Evolutionary conservation across 2,113 vertebrate species (phyloP), one percentile per base, ranked within the genome.

Genomic region (Scytalopus superciliaris): DNA sequence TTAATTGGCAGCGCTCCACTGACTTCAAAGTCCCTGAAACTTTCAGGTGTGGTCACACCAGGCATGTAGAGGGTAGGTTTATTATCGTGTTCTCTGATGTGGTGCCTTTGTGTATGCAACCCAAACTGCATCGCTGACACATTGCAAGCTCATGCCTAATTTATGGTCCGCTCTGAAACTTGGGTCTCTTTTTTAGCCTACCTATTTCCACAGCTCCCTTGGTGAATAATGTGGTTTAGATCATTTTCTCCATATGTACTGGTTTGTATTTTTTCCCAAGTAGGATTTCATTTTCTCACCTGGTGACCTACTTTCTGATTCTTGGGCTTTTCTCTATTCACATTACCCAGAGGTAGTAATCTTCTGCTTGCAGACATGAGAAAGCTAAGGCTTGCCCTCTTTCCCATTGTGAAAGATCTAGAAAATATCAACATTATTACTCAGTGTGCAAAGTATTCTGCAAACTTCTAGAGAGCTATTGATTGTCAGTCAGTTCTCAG

Each of bases 41-140:
- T 73, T 91, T 85, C 94, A 96, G 94, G 96, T 94, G 84, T 83
- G 81, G 89, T 68, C 75, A 17, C 74, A 80, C 7, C 42, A 94
- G 59, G 39, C n/a, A 7, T 19, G 27, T 37, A 62, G 37, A 67
- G 35, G 64, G 21, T 30, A 30, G 7, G 24, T 83, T 96, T 95
- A 69, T 74, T 83, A 28, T 55, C 63, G 12, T 66, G 42, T 80
- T 90, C 67, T 94, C 94, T 93, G 87, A 95, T 74, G 87, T 94
- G 82, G 67, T 94, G 78, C 39, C 70, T 93, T 91, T 93, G 70
- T 59, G 30, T 14, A 7, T 7, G 82, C 72, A 83, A 15, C 70
- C 50, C 82, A 74, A 85, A 80, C 45, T 50, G 55, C 33, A 28
- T 27, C 8, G 3, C 78, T 90, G 84, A 74, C 89, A 93, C 72